Conservation (phyloP, 1,140 invertebrate genomes). For the Arion vulgaris region DNA sequence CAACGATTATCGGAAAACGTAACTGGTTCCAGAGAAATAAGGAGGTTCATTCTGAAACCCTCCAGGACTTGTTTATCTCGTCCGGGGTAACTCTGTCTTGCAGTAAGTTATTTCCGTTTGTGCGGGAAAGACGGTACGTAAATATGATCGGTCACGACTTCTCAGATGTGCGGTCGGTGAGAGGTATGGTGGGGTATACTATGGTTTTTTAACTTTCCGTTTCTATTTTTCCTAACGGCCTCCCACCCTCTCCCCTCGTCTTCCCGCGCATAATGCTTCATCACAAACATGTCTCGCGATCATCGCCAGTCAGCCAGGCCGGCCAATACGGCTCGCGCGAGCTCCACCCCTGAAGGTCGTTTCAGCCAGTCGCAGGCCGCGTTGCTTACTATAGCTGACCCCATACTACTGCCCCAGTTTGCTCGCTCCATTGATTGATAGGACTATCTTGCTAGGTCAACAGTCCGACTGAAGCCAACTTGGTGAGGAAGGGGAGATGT, state of each 20-base stretch:
- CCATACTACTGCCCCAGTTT: conserved; percentile 48
- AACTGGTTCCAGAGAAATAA: background rate
- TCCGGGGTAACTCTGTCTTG: background rate
- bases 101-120: conserved; percentile 23
- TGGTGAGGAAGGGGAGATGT: background rate
- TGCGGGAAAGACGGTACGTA: background rate
- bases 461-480: background rate
- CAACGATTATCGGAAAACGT: conserved; percentile 4
- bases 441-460: conserved; percentile 28
- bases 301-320: conserved; percentile 8
- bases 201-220: background rate
- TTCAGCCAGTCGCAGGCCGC: conserved; percentile 32
- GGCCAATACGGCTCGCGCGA: conserved; percentile 14
- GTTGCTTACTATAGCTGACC: conserved; percentile 42
- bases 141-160: background rate
- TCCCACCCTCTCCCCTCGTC: background rate
- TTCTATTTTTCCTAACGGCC: background rate
- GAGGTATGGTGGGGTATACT: too few relatives aligned
- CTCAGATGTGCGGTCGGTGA: too few relatives aligned
- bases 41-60: background rate
- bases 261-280: conserved; percentile 28
- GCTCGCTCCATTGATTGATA: conserved; percentile 42
- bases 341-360: conserved; percentile 31
- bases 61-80: background rate
- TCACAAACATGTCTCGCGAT: conserved; percentile 31